phyloP scores from a whole-genome alignment of 2,797 vertebrate species.

The Hippoglossus hippoglossus region DNA sequence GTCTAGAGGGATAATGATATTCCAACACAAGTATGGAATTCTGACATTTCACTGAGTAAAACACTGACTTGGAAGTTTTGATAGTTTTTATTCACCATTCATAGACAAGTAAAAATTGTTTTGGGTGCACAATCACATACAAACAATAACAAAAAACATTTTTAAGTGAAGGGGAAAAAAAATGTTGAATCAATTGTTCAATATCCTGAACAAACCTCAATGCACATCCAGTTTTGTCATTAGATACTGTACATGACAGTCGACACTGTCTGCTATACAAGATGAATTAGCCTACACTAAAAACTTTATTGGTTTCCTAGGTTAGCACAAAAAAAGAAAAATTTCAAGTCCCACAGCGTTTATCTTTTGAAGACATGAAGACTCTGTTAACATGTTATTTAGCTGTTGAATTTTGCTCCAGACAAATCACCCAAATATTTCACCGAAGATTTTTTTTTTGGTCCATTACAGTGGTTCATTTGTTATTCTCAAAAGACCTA shows the following conservation, averaged over 20 bases:
- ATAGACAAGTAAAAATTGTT: constrained; percentile 55
- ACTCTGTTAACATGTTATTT: not conserved
- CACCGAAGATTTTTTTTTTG: constrained; percentile 36
- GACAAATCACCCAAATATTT: constrained; percentile 24
- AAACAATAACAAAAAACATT: constrained; percentile 16
- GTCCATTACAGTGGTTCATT: constrained; percentile 47
- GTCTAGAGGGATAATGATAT: not conserved
- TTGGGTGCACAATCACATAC: constrained; percentile 27
- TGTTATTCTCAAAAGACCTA: constrained; percentile 32
- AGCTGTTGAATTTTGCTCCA: constrained; percentile 2
- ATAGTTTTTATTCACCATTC: constrained; percentile 64
- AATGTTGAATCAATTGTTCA: constrained; percentile 15
- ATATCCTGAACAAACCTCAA: constrained; percentile 12
- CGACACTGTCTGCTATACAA: constrained; percentile 24
- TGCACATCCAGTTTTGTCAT: constrained; percentile 18
- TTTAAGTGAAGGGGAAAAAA: constrained; percentile 7
- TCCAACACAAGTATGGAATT: not conserved
- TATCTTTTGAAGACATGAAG: constrained; percentile 8
- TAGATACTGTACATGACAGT: constrained; percentile 3
- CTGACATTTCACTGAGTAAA: not conserved
- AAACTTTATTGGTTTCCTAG: constrained; percentile 27
- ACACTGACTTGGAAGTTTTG: not conserved
- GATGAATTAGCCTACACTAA: constrained; percentile 18
- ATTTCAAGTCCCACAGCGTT: constrained; percentile 9
- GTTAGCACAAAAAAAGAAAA: constrained; percentile 11